phyloP scores from a whole-genome alignment of 23 tunicate genomes.

The Botrylloides violaceus region DNA sequence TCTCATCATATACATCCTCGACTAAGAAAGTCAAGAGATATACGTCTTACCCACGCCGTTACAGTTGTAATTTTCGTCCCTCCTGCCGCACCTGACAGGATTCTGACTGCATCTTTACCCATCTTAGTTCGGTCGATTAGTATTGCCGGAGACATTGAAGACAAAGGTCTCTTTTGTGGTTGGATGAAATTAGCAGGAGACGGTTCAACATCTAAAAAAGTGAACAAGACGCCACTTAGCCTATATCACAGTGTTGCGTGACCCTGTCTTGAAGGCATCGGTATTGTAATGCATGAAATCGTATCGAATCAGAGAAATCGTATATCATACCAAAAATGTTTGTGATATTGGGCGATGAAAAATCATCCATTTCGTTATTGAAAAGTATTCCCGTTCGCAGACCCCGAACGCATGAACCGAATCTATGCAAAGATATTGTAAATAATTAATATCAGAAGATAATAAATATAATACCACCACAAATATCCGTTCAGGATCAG shows the following conservation, averaged over 20 bases:
- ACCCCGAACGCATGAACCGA: constrained; percentile 93
- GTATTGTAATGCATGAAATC: too few species aligned
- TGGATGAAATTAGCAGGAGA: constrained; percentile 85
- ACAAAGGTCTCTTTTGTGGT: constrained; percentile 81
- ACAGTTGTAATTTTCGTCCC: constrained; percentile 93
- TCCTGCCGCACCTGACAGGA: constrained; percentile 93
- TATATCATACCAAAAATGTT: constrained; percentile 68
- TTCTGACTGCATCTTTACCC: constrained; percentile 20
- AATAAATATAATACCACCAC: too few species aligned
- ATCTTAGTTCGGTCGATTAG: constrained; percentile 18
- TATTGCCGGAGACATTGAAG: constrained; percentile 90
- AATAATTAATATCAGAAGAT: background rate
- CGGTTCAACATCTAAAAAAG: constrained; percentile 61
- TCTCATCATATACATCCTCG: too few species aligned
- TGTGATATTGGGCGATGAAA: constrained; percentile 76
- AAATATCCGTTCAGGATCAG: too few species aligned
- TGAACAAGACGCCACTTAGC: background rate
- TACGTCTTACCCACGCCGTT: constrained; percentile 57
- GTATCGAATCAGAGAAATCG: too few species aligned
- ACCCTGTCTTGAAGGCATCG: too few species aligned
- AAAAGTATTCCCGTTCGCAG: constrained; percentile 90
- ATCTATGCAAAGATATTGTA: constrained; percentile 35
- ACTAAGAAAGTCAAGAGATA: background rate
- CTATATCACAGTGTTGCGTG: background rate
- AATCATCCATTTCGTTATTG: constrained; percentile 99